Percentiles rank a stretch among this genome's conserved stretches.
These are phyloP conservation scores for Nansenia antarctica DNA, from an alignment of 2,113 vertebrate genomes.

Conservation along the genomic window DNA sequence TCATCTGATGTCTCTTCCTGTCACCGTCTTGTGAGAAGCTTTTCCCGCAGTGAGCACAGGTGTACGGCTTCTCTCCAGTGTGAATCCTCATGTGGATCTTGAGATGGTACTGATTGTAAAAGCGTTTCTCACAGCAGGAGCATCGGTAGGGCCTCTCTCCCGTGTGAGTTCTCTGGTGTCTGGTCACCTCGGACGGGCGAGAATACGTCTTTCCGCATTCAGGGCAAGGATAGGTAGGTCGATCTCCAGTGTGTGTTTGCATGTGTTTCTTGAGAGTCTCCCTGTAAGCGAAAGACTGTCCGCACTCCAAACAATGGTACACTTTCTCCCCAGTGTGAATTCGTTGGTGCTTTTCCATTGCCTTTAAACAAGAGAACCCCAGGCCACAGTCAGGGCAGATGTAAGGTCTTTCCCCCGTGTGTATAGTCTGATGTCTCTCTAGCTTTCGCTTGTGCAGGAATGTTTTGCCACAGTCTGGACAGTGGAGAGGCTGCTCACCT, in stretches of 20 bases:
- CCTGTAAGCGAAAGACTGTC: conserved; percentile 56
- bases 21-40: background rate
- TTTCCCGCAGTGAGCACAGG: background rate
- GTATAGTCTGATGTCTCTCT: conserved; percentile 64
- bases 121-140: background rate
- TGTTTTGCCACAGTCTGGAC: conserved; percentile 54
- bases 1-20: background rate
- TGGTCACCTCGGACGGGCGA: background rate
- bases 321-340: conserved; percentile 67
- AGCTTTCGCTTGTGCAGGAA: conserved; percentile 69
- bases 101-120: background rate
- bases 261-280: background rate
- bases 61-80: background rate
- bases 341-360: conserved; percentile 67
- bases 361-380: background rate
- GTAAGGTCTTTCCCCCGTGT: conserved; percentile 69
- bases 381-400: conserved; percentile 34
- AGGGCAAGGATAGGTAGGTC: background rate
- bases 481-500: conserved; percentile 59
- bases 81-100: background rate
- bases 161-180: conserved; percentile 1
- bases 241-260: background rate
- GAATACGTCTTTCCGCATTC: background rate
- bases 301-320: conserved; percentile 63
- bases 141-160: background rate